Evolutionary conservation across 64 coral and sea anemone genomes (phyloP), one percentile per base, ranked within the genome.

Genomic region (Trachythela sp.): DNA sequence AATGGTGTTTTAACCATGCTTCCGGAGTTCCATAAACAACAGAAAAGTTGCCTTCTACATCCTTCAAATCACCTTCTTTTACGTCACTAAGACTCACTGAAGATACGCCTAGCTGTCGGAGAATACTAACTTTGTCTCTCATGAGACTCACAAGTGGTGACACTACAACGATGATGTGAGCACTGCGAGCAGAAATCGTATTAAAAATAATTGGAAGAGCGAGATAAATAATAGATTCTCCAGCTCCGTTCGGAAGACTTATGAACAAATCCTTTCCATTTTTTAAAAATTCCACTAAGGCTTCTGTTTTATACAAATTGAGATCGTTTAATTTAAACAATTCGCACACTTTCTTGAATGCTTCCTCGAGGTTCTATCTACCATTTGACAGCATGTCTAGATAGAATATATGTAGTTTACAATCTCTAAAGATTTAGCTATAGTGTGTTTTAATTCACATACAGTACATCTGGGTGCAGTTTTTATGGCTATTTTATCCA

Each of bases 21-120:
- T 92, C 91, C 43, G 91, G 86, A 38, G 22, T 92, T 22, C 86
- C 91, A 49, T 84, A 89, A 13, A 89, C 77, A 60, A 88, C 86
- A 4, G 86, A 84, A 36, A 84, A 92, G 14, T 83, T 42, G 2
- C 91, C 91, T 20, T 84, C 9, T 18, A 87, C 91, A 8, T 88
- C 35, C 13, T 70, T 85, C 3, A 13, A 48, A 1, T 88, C 45
- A 14, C 36, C 70, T 38, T 92, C 68, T 86, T 85, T 70, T 40
- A 91, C 68, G 48, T 91, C 84, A 86, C 83, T 86, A 9, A 91
- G 45, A 26, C 43, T 70, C 36, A 72, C 59, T 14, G 83, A n/a
- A 22, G 60, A 71, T 86, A 91, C 75, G 31, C 84, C 90, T 49
- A 91, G 37, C 27, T 70, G 26, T 49, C 39, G 49, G 36, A 91